These are phyloP conservation scores for Bufo gargarizans DNA, from an alignment of 2,113 vertebrate species.

Conservation along the genomic window DNA sequence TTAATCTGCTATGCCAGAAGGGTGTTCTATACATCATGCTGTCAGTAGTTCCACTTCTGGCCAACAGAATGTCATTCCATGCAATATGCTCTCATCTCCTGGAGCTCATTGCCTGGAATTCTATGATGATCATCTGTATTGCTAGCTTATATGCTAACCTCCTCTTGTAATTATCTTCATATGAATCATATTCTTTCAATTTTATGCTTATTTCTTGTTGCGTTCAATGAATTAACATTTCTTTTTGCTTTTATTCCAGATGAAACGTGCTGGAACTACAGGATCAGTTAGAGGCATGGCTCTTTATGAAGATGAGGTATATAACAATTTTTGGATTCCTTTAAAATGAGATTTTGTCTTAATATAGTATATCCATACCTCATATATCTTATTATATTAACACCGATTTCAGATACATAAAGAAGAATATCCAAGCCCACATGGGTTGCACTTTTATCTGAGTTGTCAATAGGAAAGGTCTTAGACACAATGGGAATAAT, in stretches of 20 bases:
- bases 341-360: background rate
- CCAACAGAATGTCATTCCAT: no score
- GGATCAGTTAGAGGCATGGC: constrained; percentile 89
- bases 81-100: background rate
- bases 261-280: constrained; percentile 84
- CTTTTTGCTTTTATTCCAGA: constrained; percentile 68
- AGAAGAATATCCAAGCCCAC: no score
- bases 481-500: no score
- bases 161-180: background rate
- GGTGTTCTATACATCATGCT: background rate
- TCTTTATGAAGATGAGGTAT: constrained; percentile 95
- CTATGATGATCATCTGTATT: background rate
- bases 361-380: background rate
- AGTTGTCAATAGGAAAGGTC: no score
- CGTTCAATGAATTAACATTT: background rate
- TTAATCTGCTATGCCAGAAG: background rate
- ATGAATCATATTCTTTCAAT: background rate
- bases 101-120: background rate
- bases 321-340: constrained; percentile 13
- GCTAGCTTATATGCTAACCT: background rate
- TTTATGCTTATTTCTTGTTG: background rate
- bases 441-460: no score
- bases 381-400: no score
- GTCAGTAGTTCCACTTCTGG: background rate
- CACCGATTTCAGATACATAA: no score